Evolutionary conservation across 2,113 vertebrate genomes (phyloP), one percentile per base, ranked within the genome.

Genomic region (Myotis yumanensis): DNA sequence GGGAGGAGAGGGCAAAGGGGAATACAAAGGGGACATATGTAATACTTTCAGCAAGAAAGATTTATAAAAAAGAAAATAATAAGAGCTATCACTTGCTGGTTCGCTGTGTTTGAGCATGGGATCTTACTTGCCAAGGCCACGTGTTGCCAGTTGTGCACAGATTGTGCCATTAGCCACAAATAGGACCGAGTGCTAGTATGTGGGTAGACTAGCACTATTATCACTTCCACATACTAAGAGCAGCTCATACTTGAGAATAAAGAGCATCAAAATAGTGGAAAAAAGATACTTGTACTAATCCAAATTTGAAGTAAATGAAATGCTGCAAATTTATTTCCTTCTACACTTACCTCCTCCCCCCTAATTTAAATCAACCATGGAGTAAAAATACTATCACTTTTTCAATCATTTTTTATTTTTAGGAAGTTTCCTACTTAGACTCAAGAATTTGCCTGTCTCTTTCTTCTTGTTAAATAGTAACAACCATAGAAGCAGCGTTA

Each of bases 271-370:
- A 90, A 20, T 72, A 43, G 20, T 7, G 64, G 62, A 57, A 68
- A 25, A 52, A 35, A 86, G 51, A 32, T 37, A 25, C 2, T 85
- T 57, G n/a, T 64, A 51, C n/a, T 28, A 28, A 28, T 43, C 51
- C 54, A 93, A 86, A 62, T 75, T 64, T n/a, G 25, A 86, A 94
- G 16, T 37, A 89, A 93, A 76, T 51, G 3, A 62, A 86, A 89
- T 69, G 18, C 14, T 83, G 17, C 62, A 48, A 66, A 59, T 89
- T 30, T 75, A 16, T 89, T 51, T 68, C 51, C 48, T 72, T 17
- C 22, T 52, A 30, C 10, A 23, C 3, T 86, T 11, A 23, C n/a
- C 4, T 32, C 3, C 35, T 25, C 25, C 17, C 14, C 23, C 23
- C 17, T 15, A 4, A 16, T 92, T 71, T 73, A 9, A 83, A 75